A percentile compares a stretch with the other conserved stretches of the same genome.
Conservation (phyloP, 1,140 invertebrate genomes). For the Trachelipus rathkii region DNA sequence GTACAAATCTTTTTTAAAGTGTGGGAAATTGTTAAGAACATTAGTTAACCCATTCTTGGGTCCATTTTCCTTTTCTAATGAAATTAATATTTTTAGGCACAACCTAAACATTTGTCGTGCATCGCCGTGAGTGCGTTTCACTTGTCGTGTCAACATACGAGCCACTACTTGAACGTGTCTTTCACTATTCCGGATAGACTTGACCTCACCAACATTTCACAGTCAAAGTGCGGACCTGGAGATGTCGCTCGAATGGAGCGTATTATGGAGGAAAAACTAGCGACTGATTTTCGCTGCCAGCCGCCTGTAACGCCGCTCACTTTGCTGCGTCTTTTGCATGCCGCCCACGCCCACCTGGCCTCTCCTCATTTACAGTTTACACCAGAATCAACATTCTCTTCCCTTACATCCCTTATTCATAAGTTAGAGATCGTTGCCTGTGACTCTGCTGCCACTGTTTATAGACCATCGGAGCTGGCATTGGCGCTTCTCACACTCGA, state of each 20-base stretch:
- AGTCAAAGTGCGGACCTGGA: conserved; percentile 69
- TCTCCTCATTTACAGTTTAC: conserved; percentile 51
- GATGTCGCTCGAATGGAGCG: conserved; percentile 69
- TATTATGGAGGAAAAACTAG: conserved; percentile 65
- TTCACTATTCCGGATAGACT: conserved; percentile 49
- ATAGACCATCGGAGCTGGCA: conserved; percentile 64
- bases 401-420: conserved; percentile 55
- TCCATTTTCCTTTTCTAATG: neutral
- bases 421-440: conserved; percentile 67
- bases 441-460: conserved; percentile 64
- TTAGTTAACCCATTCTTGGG: too few relatives aligned
- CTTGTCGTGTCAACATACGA: conserved; percentile 57
- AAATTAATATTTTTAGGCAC: conserved; percentile 49
- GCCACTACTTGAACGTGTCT: conserved; percentile 48
- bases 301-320: conserved; percentile 61
- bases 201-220: conserved; percentile 58
- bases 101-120: conserved; percentile 65
- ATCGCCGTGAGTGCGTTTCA: conserved; percentile 67
- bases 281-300: conserved; percentile 55
- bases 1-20: too few relatives aligned
- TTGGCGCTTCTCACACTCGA: conserved; percentile 62
- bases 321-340: conserved; percentile 62
- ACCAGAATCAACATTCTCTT: conserved; percentile 53
- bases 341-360: conserved; percentile 56
- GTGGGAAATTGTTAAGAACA: too few relatives aligned